These are phyloP conservation scores for Halichoerus grypus DNA, from an alignment of 2,113 vertebrate species.

Conservation along the genomic window DNA sequence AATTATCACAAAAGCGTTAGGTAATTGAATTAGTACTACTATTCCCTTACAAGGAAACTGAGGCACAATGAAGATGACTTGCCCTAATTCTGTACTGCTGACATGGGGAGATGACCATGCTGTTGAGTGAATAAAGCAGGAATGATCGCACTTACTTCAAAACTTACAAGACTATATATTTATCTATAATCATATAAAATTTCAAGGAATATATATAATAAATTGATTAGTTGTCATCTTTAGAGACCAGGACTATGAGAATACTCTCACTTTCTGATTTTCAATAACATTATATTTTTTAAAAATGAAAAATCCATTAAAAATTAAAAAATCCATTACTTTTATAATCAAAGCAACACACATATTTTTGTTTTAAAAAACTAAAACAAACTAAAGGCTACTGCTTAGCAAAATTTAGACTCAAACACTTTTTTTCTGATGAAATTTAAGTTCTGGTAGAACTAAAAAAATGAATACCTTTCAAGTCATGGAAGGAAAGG, in stretches of 20 bases:
- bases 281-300: not conserved
- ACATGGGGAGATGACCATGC: not conserved
- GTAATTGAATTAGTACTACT: not conserved
- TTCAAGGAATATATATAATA: not conserved
- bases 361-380: slow-evolving; percentile 38
- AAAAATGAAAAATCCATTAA: not conserved
- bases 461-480: not conserved
- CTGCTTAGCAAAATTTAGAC: slow-evolving; percentile 38
- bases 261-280: not conserved
- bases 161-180: not conserved
- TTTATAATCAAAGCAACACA: not conserved
- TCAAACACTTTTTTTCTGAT: not conserved
- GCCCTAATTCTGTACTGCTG: not conserved
- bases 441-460: slow-evolving; percentile 28
- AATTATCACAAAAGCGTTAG: not conserved
- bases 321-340: not conserved
- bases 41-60: not conserved
- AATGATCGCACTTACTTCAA: not conserved
- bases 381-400: not conserved
- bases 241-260: not conserved
- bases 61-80: not conserved
- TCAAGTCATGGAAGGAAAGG: not conserved
- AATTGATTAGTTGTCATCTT: not conserved
- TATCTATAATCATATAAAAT: not conserved
- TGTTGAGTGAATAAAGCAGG: not conserved